Evolutionary conservation across 2,113 vertebrate genomes (phyloP), one percentile per base, ranked within the genome.

Genomic region (Dascyllus trimaculatus): DNA sequence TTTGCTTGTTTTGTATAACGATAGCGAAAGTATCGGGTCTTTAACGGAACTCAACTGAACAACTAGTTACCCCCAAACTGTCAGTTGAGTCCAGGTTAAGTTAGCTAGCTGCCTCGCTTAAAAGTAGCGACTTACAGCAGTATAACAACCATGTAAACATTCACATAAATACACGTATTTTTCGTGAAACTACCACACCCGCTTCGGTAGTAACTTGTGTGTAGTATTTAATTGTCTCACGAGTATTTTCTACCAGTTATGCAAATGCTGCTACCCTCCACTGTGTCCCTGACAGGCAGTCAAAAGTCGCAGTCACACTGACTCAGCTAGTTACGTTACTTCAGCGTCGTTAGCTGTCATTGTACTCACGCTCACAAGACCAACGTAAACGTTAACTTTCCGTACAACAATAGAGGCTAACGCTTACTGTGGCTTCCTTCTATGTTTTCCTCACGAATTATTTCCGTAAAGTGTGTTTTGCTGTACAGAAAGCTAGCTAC

Each of bases 271-370:
- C 65, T 59, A 18, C 38, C 19, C 32, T 49, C 26, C 25, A 17
- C 43, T 4, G 40, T 24, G n/a, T 17, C 49, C 57, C 35, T 62
- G 46, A 25, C 40, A 60, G 53, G 49, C 57, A 48, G 35, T 80
- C 82, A 88, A 51, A 82, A 75, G 84, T 87, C 62, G 70, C 48
- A 74, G 59, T 59, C 79, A 62, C 60, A 72, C 83, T 88, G 89
- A 86, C 89, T 89, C 84, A 91, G 91, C 89, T 84, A 56, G 71
- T 90, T 83, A 78, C 80, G 89, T 85, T 85, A 69, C 82, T 81
- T 86, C 83, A 18, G 11, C 85, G 81, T 89, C 69, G 82, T 75
- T 82, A 82, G 71, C 73, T 48, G 74, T 85, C 53, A 80, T 22
- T 40, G 60, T 32, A 22, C 17, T 49, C 70, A 61, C 70, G 80